phyloP scores from a whole-genome alignment of 2,797 vertebrate species.

The Chaunax sp. region DNA sequence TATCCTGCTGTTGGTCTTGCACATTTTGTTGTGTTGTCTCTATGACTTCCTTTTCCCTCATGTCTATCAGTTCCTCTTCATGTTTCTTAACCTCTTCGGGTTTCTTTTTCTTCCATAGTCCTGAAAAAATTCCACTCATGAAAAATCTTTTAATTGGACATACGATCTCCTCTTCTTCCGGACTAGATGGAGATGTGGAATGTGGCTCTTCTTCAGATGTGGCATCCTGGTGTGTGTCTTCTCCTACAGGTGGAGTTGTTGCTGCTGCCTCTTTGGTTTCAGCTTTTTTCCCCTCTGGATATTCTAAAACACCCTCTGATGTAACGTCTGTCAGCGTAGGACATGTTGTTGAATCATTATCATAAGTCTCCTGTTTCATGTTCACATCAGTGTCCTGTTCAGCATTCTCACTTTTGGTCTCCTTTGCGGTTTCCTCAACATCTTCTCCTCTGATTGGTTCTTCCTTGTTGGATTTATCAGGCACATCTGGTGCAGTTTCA shows the following conservation, averaged over 20 bases:
- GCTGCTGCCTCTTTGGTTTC: conserved; percentile 56
- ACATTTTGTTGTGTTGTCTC: conserved; percentile 53
- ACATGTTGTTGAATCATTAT: conserved; percentile 62
- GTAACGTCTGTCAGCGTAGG: conserved; percentile 59
- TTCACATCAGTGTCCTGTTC: conserved; percentile 64
- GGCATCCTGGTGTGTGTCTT: conserved; percentile 39
- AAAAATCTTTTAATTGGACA: conserved; percentile 94
- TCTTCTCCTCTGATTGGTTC: conserved; percentile 63
- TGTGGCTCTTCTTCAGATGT: conserved; percentile 58
- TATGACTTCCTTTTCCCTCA: conserved; percentile 32
- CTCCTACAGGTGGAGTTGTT: conserved; percentile 60
- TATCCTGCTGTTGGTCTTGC: conserved; percentile 30
- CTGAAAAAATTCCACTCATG: conserved; percentile 88
- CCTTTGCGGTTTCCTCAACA: conserved; percentile 31
- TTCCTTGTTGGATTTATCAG: conserved; percentile 77
- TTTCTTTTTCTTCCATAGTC: conserved; percentile 89
- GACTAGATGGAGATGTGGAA: conserved; percentile 59
- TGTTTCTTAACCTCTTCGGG: conserved; percentile 76
- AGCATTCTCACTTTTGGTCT: conserved; percentile 46
- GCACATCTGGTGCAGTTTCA: conserved; percentile 77
- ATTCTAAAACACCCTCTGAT: conserved; percentile 49
- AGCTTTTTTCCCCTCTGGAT: conserved; percentile 45
- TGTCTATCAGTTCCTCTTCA: conserved; percentile 61
- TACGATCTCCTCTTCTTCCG: conserved; percentile 73
- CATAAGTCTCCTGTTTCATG: conserved; percentile 59